phyloP scores from a whole-genome alignment of 2,113 vertebrate genomes.

The Microcebus lehilahytsara region DNA sequence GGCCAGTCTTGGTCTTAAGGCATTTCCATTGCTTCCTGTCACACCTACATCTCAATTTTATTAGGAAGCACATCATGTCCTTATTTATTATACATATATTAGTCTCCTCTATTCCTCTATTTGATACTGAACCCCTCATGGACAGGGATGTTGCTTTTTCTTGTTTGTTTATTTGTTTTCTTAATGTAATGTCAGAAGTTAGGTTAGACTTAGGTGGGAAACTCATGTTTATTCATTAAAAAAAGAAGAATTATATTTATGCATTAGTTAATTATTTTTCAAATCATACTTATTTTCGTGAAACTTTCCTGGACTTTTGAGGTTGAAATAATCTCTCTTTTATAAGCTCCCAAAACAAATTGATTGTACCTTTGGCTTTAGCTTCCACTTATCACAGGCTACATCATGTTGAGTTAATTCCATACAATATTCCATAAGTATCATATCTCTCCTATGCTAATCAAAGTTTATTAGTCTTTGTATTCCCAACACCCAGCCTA shows the following conservation, averaged over 20 bases:
- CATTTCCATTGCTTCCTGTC: not conserved
- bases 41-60: not conserved
- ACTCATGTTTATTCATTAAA: not conserved
- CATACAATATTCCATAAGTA: not conserved
- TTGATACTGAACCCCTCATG: not conserved
- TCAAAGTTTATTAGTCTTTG: not conserved
- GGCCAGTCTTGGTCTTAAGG: fast-evolving
- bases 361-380: not conserved
- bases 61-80: not conserved
- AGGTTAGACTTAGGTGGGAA: not conserved
- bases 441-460: not conserved
- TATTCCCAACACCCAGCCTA: not conserved
- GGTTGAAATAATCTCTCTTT: not conserved
- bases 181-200: not conserved
- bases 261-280: not conserved
- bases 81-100: not conserved
- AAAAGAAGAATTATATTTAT: not conserved
- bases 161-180: not conserved
- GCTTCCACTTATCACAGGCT: not conserved
- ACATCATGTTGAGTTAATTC: not conserved
- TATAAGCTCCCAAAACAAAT: not conserved
- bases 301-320: not conserved
- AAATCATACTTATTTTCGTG: not conserved
- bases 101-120: not conserved
- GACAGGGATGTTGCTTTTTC: not conserved